phyloP scores from a whole-genome alignment of 2,797 vertebrate genomes.

The Xenops minutus region DNA sequence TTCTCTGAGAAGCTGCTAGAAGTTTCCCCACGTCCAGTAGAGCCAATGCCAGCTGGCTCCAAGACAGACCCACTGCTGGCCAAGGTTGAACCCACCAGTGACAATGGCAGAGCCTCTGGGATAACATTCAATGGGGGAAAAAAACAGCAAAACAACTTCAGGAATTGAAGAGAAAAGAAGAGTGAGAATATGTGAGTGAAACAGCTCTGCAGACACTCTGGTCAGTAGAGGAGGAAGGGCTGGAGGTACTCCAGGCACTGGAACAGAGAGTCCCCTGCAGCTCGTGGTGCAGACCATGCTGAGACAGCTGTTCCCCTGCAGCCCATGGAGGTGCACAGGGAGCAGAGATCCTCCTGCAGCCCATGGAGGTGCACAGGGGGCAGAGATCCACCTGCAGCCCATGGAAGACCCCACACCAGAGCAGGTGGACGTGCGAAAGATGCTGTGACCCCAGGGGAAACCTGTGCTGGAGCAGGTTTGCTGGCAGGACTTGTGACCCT shows the following conservation, averaged over 20 bases:
- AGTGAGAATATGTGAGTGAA: not conserved
- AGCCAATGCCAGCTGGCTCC: not conserved
- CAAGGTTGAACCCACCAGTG: not conserved
- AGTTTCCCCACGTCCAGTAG: not conserved
- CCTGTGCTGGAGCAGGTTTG: not conserved
- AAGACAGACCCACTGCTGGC: not conserved
- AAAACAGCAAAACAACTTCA: not conserved
- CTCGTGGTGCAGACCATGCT: not conserved
- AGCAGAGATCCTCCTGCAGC: not conserved
- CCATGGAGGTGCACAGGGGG: not conserved
- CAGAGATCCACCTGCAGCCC: not conserved
- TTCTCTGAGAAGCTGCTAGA: not conserved
- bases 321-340: not conserved
- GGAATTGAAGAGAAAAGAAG: not conserved
- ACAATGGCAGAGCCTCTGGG: not conserved
- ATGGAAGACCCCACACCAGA: fast-evolving
- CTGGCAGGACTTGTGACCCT: not conserved
- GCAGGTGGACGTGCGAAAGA: not conserved
- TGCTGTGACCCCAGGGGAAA: not conserved
- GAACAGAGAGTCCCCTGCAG: not conserved
- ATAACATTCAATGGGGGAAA: not conserved
- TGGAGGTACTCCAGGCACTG: not conserved
- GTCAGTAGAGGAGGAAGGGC: not conserved
- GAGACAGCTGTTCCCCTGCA: not conserved
- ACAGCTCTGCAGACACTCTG: not conserved